Evolutionary conservation across 2,113 vertebrate species (phyloP).

Genomic region (Rissa tridactyla): DNA sequence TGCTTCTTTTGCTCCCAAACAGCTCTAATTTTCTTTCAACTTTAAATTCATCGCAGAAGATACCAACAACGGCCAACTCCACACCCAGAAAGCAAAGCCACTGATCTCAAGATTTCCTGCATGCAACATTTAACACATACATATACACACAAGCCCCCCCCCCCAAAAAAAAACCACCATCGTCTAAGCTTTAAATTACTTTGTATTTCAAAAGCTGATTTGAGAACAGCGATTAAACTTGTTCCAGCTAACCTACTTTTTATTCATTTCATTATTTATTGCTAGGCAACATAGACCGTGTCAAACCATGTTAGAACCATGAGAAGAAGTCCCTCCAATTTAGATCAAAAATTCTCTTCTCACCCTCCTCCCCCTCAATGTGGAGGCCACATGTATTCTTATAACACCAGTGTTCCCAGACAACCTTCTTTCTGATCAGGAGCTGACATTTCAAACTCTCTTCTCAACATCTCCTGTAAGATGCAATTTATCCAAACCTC

Average conservation of each 20-base stretch:
- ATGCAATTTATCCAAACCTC: background rate
- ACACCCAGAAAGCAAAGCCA: constrained; percentile 30
- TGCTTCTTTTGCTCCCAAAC: constrained; percentile 38
- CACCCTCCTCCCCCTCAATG: background rate
- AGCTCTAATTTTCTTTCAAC: constrained; percentile 27
- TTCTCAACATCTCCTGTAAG: background rate
- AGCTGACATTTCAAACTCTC: background rate
- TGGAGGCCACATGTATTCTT: background rate
- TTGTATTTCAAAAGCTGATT: constrained; percentile 63
- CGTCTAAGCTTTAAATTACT: constrained; percentile 57
- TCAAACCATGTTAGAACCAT: constrained; percentile 49
- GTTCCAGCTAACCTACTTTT: constrained; percentile 67
- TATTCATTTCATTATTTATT: constrained; percentile 65
- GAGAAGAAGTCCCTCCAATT: constrained; percentile 36
- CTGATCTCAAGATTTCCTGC: constrained; percentile 15
- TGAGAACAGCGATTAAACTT: constrained; percentile 60
- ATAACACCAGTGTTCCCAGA: background rate
- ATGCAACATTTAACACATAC: background rate
- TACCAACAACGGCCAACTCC: constrained; percentile 38
- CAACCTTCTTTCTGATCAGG: background rate
- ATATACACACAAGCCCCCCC: background rate
- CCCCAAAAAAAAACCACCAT: too few relatives aligned
- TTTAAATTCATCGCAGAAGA: constrained; percentile 41
- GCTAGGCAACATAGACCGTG: constrained; percentile 61
- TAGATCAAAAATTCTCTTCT: background rate